A percentile compares a stretch with the other conserved stretches of the same genome.
phyloP scores from a whole-genome alignment of 1,140 invertebrate genomes.

The Phenacoccus solenopsis region DNA sequence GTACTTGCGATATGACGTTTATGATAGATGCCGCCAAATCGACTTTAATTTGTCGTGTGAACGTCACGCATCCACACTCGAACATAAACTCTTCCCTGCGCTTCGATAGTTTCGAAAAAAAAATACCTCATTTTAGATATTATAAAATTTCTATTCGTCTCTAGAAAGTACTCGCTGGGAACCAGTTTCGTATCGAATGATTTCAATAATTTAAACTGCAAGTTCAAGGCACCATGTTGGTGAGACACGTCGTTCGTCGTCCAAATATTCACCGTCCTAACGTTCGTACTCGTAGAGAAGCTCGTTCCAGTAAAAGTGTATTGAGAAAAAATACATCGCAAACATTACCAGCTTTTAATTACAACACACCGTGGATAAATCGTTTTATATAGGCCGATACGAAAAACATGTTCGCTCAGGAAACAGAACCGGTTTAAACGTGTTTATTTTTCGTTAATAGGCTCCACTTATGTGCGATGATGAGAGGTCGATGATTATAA shows the following conservation, averaged over 20 bases:
- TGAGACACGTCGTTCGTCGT: not conserved
- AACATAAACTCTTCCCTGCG: no score
- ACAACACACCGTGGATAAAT: not conserved
- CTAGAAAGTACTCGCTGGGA: no score
- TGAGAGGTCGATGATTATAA: slow-evolving; percentile 1
- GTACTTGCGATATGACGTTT: not conserved
- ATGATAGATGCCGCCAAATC: not conserved
- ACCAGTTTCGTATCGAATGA: no score
- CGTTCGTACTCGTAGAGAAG: no score
- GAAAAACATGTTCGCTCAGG: slow-evolving; percentile 4
- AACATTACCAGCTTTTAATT: slow-evolving; percentile 3
- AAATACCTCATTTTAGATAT: no score
- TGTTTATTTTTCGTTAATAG: slow-evolving; percentile 17
- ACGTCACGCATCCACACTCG: not conserved
- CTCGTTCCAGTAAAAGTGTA: not conserved
- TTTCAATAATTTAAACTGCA: no score
- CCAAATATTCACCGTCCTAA: no score
- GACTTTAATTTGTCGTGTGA: not conserved
- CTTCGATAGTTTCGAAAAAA: no score
- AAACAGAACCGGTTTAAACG: slow-evolving; percentile 13
- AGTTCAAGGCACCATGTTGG: no score
- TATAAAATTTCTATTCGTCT: no score
- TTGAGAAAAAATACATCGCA: not conserved
- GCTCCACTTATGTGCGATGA: slow-evolving; percentile 9
- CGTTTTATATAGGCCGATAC: not conserved